Conservation (phyloP, 2,888 invertebrate genomes). For the Pristionchus exspectatus region DNA sequence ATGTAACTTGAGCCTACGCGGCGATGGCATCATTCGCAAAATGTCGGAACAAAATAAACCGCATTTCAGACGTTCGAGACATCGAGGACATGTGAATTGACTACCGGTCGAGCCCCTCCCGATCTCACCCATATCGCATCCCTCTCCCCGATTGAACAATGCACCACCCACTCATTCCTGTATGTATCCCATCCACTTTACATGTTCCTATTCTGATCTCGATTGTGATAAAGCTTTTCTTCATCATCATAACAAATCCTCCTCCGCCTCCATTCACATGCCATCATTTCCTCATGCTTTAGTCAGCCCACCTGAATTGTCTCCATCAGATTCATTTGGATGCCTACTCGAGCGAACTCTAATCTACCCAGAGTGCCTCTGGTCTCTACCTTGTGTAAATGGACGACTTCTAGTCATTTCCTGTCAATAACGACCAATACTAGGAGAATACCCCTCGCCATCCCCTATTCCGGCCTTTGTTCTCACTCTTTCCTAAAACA, state of each 20-base stretch:
- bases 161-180: background rate
- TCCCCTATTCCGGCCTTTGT: background rate
- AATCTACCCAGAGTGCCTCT: background rate
- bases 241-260: background rate
- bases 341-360: background rate
- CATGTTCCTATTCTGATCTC: slow-evolving; percentile 31
- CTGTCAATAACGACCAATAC: slow-evolving; percentile 4
- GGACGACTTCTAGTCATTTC: background rate
- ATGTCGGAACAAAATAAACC: no score
- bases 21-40: no score
- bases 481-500: background rate
- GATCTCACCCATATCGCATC: background rate
- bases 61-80: slow-evolving; percentile 47
- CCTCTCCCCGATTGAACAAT: background rate
- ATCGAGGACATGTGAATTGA: slow-evolving; percentile 48
- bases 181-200: background rate
- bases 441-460: background rate
- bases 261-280: background rate
- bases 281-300: slow-evolving; percentile 3
- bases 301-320: background rate
- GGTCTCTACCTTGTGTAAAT: background rate
- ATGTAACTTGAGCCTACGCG: no score
- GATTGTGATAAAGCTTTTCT: background rate
- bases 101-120: background rate
- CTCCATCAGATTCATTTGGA: background rate